A percentile compares a stretch with the other conserved stretches of the same genome.
Conservation (phyloP, 2,888 invertebrate genomes). For the Perizoma flavofasciatum region DNA sequence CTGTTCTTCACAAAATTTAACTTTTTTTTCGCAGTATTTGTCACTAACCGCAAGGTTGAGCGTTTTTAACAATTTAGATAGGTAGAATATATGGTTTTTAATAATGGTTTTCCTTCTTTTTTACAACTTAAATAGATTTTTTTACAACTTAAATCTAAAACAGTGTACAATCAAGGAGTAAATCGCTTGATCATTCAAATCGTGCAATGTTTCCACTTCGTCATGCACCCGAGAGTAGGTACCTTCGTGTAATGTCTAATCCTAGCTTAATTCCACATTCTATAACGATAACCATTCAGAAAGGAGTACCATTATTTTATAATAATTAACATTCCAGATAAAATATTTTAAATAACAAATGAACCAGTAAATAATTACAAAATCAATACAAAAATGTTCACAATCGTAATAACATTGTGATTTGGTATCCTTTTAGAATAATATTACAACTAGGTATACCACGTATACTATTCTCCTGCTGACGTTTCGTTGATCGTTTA, state of each 20-base stretch:
- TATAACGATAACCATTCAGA: conserved; percentile 31
- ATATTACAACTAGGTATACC: too few relatives aligned
- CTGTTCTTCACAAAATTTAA: too few relatives aligned
- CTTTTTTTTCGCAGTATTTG: too few relatives aligned
- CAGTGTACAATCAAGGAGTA: conserved; percentile 5
- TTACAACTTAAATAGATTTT: conserved; percentile 6
- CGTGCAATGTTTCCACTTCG: conserved; percentile 1
- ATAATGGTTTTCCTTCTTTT: neutral
- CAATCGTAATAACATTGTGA: too few relatives aligned
- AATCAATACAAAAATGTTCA: neutral
- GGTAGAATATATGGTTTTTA: too few relatives aligned
- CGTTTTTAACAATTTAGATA: too few relatives aligned
- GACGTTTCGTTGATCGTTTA: neutral
- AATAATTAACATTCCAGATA: conserved; percentile 34
- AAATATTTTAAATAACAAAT: conserved; percentile 13
- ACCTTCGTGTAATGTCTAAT: neutral
- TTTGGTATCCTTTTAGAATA: too few relatives aligned
- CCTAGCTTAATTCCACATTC: conserved; percentile 21
- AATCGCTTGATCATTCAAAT: conserved; percentile 2
- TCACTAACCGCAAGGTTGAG: too few relatives aligned
- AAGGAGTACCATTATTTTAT: conserved; percentile 35
- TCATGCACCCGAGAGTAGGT: neutral
- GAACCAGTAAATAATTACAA: conserved; percentile 5
- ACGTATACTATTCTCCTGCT: too few relatives aligned
- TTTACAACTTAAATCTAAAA: conserved; percentile 21